Evolutionary conservation across 2,888 invertebrate species (phyloP).

Genomic region (Drosophila parthenogenetica): DNA sequence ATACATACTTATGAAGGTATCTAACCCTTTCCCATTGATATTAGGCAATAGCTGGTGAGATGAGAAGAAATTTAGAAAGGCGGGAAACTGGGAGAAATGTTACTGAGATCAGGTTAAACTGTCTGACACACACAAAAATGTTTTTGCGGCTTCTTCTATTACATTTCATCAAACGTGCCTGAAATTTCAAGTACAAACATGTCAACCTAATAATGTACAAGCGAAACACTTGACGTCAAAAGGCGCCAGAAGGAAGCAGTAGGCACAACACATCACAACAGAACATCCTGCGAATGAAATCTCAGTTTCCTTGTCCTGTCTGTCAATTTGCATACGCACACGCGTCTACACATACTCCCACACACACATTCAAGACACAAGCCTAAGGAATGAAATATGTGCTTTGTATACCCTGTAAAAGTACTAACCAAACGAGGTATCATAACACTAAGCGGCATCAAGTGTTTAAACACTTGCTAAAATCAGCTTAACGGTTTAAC

Average conservation of each 20-base stretch:
- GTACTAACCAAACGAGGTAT: background rate
- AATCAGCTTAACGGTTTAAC: constrained; percentile 1
- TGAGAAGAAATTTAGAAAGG: background rate
- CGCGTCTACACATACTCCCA: too few relatives aligned
- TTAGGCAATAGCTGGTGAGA: constrained; percentile 14
- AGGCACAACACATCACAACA: constrained; percentile 4
- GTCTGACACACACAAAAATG: constrained; percentile 34
- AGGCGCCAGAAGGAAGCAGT: constrained; percentile 4
- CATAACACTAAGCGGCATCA: too few relatives aligned
- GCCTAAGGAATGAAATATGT: background rate
- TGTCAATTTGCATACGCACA: constrained; percentile 30
- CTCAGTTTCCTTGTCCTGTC: constrained; percentile 22
- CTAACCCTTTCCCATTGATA: constrained; percentile 9
- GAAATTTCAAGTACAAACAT: constrained; percentile 66
- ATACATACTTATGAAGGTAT: constrained; percentile 9
- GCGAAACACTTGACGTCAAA: constrained; percentile 51
- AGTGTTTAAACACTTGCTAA: background rate
- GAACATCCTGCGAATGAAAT: constrained; percentile 35
- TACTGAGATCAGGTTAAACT: constrained; percentile 19
- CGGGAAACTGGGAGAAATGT: background rate
- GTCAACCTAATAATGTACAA: constrained; percentile 66
- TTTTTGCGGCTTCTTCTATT: constrained; percentile 54
- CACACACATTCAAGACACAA: background rate
- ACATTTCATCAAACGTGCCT: constrained; percentile 70
- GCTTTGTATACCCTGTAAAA: constrained; percentile 8